Evolutionary conservation across 2,797 vertebrate species (phyloP), one percentile per base, ranked within the genome.

Genomic region (Brachyalestes nurse): DNA sequence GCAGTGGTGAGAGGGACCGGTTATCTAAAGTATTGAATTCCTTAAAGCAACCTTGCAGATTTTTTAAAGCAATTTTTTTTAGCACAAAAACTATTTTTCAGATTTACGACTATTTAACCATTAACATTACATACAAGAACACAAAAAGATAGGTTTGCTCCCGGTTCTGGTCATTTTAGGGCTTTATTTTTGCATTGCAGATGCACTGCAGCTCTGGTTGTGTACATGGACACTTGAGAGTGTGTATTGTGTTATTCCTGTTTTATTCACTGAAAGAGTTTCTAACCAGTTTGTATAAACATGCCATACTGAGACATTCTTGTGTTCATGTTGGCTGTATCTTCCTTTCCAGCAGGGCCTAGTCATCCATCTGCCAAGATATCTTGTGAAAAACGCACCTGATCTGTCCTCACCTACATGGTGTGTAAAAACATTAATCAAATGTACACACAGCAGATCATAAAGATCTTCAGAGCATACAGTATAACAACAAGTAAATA

Each of bases 401-500:
- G 25, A 75, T 53, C 28, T 69, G 72, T 61, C 65, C 42, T 53
- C 70, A 21, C 28, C n/a, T 1, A 13, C 14, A 14, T 62, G n/a
- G 72, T 25, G 79, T 40, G 47, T 69, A 51, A 55, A 60, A 42
- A n/a, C 69, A 58, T 66, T 79, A 72, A 61, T 80, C 45, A 66
- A 19, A 14, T 17, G 25, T 23, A 14, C 34, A 60, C 28, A 19
- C 16, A 49, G 71, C 28, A 45, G 57, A 75, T 75, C 51, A 19
- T 13, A 13, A 10, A 66, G 6, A 67, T 74, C 21, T 66, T 62
- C 79, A 55, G 62, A 38, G 58, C 69, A 66, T 45, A 55, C 21
- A 76, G 71, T 40, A 25, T 17, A 28, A 66, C 28, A 47, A 45
- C 66, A 80, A 73, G 66, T 80, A 87, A 82, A 83, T 85, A 81